Evolutionary conservation across 2,888 invertebrate species (phyloP).

Genomic region (Neocrepidodera transversa): DNA sequence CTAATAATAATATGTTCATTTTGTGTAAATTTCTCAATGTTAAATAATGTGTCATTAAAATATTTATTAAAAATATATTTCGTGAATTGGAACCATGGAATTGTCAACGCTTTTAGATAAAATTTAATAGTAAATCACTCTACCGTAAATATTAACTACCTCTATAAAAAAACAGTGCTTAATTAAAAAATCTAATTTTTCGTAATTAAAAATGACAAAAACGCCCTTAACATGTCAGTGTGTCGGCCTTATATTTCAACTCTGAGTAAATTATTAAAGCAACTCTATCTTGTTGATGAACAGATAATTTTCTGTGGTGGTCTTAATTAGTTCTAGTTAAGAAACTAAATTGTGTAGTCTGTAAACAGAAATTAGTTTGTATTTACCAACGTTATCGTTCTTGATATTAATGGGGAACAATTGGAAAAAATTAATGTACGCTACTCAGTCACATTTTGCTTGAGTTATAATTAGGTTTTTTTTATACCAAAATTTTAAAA

Average conservation of each 20-base stretch:
- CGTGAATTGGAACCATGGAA: no score
- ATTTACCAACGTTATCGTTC: background rate
- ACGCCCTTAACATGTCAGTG: background rate
- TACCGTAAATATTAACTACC: no score
- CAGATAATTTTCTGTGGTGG: conserved; percentile 8
- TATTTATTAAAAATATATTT: no score
- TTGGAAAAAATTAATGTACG: background rate
- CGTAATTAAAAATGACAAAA: background rate
- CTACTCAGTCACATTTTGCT: no score
- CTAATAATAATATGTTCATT: no score
- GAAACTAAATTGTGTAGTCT: conserved; percentile 6
- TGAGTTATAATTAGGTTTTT: no score
- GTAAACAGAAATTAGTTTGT: conserved; percentile 8
- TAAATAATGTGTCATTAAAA: no score
- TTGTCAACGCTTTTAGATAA: no score
- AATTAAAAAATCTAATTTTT: background rate
- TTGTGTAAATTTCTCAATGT: no score
- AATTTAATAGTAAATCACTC: no score
- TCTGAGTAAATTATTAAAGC: background rate
- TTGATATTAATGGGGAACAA: background rate
- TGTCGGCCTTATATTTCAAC: background rate
- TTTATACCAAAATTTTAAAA: no score
- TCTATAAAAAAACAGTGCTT: background rate
- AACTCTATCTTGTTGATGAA: conserved; percentile 1
- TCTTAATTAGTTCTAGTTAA: conserved; percentile 2